Evolutionary conservation across 2,113 vertebrate genomes (phyloP).

Genomic region (Vombatus ursinus): DNA sequence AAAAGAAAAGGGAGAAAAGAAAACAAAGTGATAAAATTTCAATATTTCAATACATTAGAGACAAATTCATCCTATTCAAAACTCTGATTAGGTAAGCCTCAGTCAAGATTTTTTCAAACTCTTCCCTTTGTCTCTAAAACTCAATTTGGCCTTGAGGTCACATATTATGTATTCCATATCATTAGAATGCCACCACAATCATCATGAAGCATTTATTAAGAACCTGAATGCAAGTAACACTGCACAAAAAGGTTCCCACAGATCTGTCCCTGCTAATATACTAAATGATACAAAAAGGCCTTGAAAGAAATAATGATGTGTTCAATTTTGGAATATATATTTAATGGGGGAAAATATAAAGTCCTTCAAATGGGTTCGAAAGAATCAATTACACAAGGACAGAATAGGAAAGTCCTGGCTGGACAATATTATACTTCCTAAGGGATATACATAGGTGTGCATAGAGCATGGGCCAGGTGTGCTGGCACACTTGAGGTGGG

Average conservation of each 20-base stretch:
- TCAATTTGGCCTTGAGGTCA: neutral
- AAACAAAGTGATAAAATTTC: neutral
- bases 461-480: neutral
- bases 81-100: neutral
- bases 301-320: neutral
- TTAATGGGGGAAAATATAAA: neutral
- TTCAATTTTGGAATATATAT: neutral
- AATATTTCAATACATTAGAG: neutral
- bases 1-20: neutral
- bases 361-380: neutral
- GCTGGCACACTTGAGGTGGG: neutral
- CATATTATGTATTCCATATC: neutral
- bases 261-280: neutral
- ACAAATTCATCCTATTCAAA: neutral
- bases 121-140: neutral
- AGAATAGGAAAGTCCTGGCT: neutral
- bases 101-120: neutral
- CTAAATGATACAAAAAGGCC: neutral
- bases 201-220: neutral
- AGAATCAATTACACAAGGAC: neutral
- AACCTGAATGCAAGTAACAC: neutral
- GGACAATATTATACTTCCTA: neutral
- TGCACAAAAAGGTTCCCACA: neutral
- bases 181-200: neutral
- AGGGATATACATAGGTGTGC: neutral